Evolutionary conservation across 2,797 vertebrate genomes (phyloP).

Genomic region (Gouania willdenowi): DNA sequence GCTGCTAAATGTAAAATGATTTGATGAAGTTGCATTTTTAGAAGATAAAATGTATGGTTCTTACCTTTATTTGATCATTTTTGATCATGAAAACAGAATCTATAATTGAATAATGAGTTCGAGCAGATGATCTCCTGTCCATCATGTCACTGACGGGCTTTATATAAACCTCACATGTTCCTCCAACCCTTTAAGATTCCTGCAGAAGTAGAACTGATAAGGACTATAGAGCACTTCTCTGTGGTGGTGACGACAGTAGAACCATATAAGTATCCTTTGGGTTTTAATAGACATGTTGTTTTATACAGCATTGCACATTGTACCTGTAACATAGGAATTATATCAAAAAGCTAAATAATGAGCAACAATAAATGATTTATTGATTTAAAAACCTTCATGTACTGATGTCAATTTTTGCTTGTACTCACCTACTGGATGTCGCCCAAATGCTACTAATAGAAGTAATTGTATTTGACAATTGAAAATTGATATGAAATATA

Average conservation of each 20-base stretch:
- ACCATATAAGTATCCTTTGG: constrained; percentile 71
- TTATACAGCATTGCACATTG: constrained; percentile 79
- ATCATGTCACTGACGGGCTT: constrained; percentile 28
- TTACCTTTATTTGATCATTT: too few species aligned
- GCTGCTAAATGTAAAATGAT: too few species aligned
- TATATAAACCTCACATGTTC: constrained; percentile 53
- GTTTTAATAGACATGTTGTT: constrained; percentile 70
- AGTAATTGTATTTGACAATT: too few species aligned
- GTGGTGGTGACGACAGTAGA: constrained; percentile 64
- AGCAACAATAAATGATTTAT: constrained; percentile 79
- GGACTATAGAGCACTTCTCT: constrained; percentile 65
- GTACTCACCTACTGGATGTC: too few species aligned
- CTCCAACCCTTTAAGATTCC: constrained; percentile 67
- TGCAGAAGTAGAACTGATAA: constrained; percentile 56
- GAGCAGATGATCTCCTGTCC: constrained; percentile 4
- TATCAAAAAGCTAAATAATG: constrained; percentile 75
- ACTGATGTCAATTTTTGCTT: too few species aligned
- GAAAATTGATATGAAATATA: too few species aligned
- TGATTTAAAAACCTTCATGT: constrained; percentile 68
- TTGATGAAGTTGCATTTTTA: too few species aligned
- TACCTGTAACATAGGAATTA: constrained; percentile 79
- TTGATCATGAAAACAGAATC: too few species aligned
- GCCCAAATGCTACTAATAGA: too few species aligned
- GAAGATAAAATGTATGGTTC: too few species aligned
- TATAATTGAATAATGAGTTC: too few species aligned